phyloP scores from a whole-genome alignment of 2,797 vertebrate species.

The Bradypodion ventrale region DNA sequence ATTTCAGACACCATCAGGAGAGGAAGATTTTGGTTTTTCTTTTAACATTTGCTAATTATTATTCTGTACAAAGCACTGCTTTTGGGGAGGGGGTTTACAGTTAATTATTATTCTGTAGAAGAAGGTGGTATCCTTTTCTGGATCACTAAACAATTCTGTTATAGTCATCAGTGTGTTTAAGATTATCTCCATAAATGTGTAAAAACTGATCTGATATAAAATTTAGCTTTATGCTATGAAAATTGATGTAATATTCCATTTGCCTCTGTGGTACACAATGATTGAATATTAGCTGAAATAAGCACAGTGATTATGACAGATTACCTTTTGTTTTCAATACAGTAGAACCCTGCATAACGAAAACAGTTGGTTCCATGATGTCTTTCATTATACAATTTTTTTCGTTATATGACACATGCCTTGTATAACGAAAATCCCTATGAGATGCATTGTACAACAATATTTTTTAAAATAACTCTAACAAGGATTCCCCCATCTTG shows the following conservation, averaged over 20 bases:
- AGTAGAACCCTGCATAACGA: no score
- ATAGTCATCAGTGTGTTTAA: not conserved
- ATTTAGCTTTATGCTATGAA: slow-evolving; percentile 31
- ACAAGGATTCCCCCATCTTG: no score
- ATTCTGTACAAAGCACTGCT: slow-evolving; percentile 18
- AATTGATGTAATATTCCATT: slow-evolving; percentile 35
- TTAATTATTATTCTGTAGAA: slow-evolving; percentile 40
- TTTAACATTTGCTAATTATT: not conserved
- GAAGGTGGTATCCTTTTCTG: no score
- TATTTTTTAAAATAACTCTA: no score
- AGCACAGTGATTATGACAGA: slow-evolving; percentile 27
- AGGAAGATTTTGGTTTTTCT: not conserved
- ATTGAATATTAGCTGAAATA: slow-evolving; percentile 26
- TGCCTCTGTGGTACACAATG: slow-evolving; percentile 33
- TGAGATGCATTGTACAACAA: no score
- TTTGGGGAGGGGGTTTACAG: not conserved
- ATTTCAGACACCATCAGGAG: not conserved
- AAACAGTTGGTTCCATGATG: no score
- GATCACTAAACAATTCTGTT: no score
- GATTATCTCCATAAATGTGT: slow-evolving; percentile 41
- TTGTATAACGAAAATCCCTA: no score
- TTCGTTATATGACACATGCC: no score
- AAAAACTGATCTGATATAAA: not conserved
- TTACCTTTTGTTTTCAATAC: slow-evolving; percentile 5
- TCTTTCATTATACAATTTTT: no score